Evolutionary conservation across 1,140 invertebrate species (phyloP).

Genomic region (Brachionus sp.): DNA sequence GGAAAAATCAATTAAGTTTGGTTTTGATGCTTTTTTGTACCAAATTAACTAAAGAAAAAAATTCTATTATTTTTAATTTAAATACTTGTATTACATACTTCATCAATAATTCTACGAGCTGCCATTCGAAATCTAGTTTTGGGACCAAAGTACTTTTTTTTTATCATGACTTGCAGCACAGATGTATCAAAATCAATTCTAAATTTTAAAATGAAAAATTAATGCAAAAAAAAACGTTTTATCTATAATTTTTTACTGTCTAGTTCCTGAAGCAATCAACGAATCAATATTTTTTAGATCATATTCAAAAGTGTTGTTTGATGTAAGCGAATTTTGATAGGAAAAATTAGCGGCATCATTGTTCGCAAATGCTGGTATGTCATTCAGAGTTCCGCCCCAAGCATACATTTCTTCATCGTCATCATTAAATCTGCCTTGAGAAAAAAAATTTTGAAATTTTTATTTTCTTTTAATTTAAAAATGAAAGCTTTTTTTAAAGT

Average conservation of each 20-base stretch:
- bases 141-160: neutral
- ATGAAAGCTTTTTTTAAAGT: too few species aligned
- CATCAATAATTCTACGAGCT: neutral
- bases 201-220: neutral
- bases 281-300: constrained; percentile 14
- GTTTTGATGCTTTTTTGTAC: neutral
- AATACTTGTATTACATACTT: neutral
- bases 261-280: neutral
- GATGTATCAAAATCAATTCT: constrained; percentile 40
- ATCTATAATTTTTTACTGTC: neutral
- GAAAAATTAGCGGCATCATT: neutral
- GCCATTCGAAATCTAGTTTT: constrained; percentile 46
- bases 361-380: neutral
- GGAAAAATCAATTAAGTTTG: neutral
- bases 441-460: too few species aligned
- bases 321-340: constrained; percentile 17
- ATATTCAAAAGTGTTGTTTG: neutral
- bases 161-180: constrained; percentile 22
- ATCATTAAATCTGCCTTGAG: neutral
- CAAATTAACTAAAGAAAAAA: neutral
- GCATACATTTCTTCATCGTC: constrained; percentile 26
- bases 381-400: constrained; percentile 14
- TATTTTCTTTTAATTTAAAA: too few species aligned
- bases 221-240: neutral
- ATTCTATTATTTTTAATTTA: neutral